These are phyloP conservation scores for Salticus scenicus DNA, from an alignment of 2,888 invertebrate species.

Conservation along the genomic window DNA sequence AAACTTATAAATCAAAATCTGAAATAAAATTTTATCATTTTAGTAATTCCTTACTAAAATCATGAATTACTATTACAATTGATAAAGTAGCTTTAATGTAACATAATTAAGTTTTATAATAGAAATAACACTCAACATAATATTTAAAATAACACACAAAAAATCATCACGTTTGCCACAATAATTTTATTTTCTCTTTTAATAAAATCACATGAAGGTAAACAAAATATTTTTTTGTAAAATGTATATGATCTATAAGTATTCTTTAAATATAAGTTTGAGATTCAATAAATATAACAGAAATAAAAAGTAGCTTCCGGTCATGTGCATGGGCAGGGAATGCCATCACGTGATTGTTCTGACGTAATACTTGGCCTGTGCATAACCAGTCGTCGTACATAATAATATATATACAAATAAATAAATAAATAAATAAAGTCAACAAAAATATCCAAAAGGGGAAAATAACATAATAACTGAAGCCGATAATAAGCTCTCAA, in stretches of 20 bases:
- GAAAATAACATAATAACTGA: slow-evolving; percentile 29
- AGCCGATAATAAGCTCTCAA: slow-evolving; percentile 58
- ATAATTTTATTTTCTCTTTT: slow-evolving; percentile 59
- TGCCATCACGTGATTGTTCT: not conserved
- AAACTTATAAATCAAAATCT: no score
- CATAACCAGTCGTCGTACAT: slow-evolving; percentile 6
- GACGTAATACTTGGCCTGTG: not conserved
- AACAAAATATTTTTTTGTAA: slow-evolving; percentile 65
- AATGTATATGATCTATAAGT: slow-evolving; percentile 39
- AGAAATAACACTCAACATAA: no score
- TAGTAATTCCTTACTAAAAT: no score
- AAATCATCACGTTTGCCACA: slow-evolving; percentile 32
- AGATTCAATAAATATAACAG: slow-evolving; percentile 61
- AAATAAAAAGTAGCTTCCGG: slow-evolving; percentile 26
- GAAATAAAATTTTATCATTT: no score
- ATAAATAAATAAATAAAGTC: slow-evolving; percentile 31
- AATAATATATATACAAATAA: slow-evolving; percentile 39
- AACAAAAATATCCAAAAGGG: slow-evolving; percentile 26
- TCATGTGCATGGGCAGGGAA: slow-evolving; percentile 31
- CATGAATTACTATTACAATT: no score
- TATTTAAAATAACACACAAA: no score
- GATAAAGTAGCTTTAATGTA: no score
- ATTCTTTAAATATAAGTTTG: slow-evolving; percentile 49
- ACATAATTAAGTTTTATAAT: no score
- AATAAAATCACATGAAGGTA: slow-evolving; percentile 62